Evolutionary conservation across 2,113 vertebrate species (phyloP), one percentile per base, ranked within the genome.

Genomic region (Lophura nycthemera): DNA sequence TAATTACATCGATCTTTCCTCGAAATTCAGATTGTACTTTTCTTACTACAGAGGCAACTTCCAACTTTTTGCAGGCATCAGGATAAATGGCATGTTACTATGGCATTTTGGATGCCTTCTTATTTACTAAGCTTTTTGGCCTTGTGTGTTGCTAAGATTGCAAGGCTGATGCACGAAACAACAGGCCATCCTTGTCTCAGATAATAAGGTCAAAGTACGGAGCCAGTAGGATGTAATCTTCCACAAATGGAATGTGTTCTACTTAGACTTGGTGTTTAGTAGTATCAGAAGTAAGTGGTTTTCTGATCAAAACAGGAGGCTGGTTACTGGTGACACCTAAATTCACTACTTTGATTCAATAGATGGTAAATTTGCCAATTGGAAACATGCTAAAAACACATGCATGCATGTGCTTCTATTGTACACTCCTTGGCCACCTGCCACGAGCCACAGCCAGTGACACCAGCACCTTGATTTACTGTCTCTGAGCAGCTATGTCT

Each of bases 111-210:
- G 86, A 94, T 45, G 66, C 95, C 86, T 89, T 43, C 89, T 92
- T 93, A 95, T 94, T 94, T 89, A 65, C 83, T 42, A 20, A 95
- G 93, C 72, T 38, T 76, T 93, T 79, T 83, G 64, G 81, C 61
- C 72, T 63, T 12, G 69, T 90, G 43, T 24, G 94, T 92, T 96
- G 96, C 97, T 96, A 96, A 96, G 96, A 95, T 80, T 80, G 93
- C 90, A 56, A 72, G 69, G 60, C 92, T 80, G 95, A 38, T 88
- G 87, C 91, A 86, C 91, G 69, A 43, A 93, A 91, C 96, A 91
- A 63, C 40, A 57, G 91, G 54, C 83, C 83, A 22, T 82, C 65
- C 86, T 67, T 22, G 36, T 38, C 95, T 79, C n/a, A 84, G 72
- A 84, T 71, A 92, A 75, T 17, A 73, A 85, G 65, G 95, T 83